Base-by-base conservation (phyloP, 2,797 vertebrate genomes). In the Lepus townsendii region DNA sequence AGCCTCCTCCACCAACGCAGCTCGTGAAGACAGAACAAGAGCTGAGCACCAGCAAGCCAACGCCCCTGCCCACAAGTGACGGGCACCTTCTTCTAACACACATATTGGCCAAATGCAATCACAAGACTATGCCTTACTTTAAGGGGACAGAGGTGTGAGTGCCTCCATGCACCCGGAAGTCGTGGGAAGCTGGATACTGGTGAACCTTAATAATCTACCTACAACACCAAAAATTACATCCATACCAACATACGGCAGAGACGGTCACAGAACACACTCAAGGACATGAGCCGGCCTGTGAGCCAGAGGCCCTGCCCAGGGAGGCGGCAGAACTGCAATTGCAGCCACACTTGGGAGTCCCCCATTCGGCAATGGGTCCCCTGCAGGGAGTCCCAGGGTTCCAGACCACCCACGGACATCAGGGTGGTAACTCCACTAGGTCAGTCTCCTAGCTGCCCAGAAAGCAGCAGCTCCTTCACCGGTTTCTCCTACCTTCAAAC, bases 141-240 rank as follows among this genome's bases (percentile, higher is more conserved):
- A 92, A 85, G 65, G n/a, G 27, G 12, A 54, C 14, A 77, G 12
- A 57, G 17, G 2, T 72, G n/a, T 16, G 1, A n/a, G 79, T 14
- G 62, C 17, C 14, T 32, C 50, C 32, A 75, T 6, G 2, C 38
- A 76, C 50, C 7, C 38, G 68, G 47, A 72, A 83, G 26, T 50
- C n/a, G 35, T 86, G 35, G 14, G 60, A 24, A 52, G 57, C 2
- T 66, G 12, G 75, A 30, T 72, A 90, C 5, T 27, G 2, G 35
- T 66, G 27, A 90, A 47, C 35, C 73, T n/a, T 65, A 83, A 76
- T 73, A 65, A 77, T 16, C 54, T 60, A 83, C 27, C 38, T 47
- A 69, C 75, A n/a, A 84, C 65, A 69, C 57, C 88, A 80, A 92
- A 77, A 95, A 78, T 38, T n/a, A 83, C 94, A 88, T 92, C 47